Conservation (phyloP, 2,113 vertebrate genomes). For the Protobothrops mucrosquamatus region DNA sequence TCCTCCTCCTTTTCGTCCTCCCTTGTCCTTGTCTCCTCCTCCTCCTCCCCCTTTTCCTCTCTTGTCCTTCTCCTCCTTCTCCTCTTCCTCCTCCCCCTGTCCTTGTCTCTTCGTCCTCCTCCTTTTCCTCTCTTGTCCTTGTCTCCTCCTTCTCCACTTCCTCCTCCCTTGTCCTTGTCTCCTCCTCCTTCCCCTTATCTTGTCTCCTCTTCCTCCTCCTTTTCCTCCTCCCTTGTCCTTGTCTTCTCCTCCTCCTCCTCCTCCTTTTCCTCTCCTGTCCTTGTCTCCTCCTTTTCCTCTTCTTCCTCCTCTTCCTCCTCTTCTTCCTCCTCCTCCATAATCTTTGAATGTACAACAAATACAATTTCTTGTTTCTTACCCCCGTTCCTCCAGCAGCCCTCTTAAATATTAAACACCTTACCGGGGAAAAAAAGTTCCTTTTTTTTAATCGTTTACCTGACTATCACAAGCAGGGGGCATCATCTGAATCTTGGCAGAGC, state of each 20-base stretch:
- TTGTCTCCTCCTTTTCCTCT: background rate
- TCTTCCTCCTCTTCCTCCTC: background rate
- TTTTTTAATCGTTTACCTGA: background rate
- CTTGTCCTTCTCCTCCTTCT: background rate
- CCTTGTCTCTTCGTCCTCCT: background rate
- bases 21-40: background rate
- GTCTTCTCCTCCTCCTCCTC: background rate
- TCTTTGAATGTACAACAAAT: too few species aligned
- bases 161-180: background rate
- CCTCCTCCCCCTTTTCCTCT: too few species aligned
- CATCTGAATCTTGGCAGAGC: background rate
- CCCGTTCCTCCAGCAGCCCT: too few species aligned
- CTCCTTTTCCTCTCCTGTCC: too few species aligned
- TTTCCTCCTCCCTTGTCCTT: too few species aligned
- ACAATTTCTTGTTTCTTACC: too few species aligned
- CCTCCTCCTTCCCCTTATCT: conserved; percentile 17
- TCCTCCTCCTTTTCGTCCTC: background rate
- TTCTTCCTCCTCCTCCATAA: background rate
- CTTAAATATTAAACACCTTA: background rate
- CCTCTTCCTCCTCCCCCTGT: accelerated
- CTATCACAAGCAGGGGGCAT: background rate
- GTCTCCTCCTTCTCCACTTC: background rate
- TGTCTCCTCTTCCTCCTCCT: background rate
- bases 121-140: background rate
- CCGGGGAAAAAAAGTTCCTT: background rate